phyloP scores from a whole-genome alignment of 92 coral and sea anemone genomes.

The Porites evermanni region DNA sequence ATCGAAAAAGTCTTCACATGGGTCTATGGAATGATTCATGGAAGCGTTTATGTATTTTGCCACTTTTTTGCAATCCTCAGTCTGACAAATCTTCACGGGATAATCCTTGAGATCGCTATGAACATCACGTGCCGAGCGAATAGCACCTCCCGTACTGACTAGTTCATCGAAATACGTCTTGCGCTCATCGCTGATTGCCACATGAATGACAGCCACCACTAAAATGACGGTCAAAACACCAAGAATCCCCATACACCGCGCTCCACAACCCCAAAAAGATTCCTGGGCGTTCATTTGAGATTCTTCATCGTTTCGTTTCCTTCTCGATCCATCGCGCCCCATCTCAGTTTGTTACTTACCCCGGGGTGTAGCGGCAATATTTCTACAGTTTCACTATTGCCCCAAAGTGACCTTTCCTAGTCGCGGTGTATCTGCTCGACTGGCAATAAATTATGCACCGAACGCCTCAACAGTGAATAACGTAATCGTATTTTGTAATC shows the following conservation, averaged over 20 bases:
- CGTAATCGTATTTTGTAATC: constrained; percentile 50
- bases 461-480: constrained; percentile 26
- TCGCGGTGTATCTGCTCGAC: constrained; percentile 27
- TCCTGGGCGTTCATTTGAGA: constrained; percentile 17
- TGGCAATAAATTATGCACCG: constrained; percentile 46
- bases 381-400: neutral
- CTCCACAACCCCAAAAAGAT: constrained; percentile 74
- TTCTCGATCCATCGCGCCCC: constrained; percentile 65
- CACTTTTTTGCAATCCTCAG: constrained; percentile 75
- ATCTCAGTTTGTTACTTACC: constrained; percentile 26
- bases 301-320: constrained; percentile 33
- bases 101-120: constrained; percentile 34
- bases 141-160: constrained; percentile 96
- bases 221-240: constrained; percentile 91
- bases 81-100: constrained; percentile 65
- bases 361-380: constrained; percentile 19
- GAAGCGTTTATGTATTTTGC: constrained; percentile 84
- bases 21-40: constrained; percentile 78
- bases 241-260: constrained; percentile 85
- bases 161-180: constrained; percentile 98
- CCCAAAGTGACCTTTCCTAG: constrained; percentile 39
- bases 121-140: constrained; percentile 82
- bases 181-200: constrained; percentile 92
- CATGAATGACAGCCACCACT: constrained; percentile 94
- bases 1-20: constrained; percentile 90